Base-by-base conservation (phyloP, 2,797 vertebrate genomes). In the Myotis findleyi region DNA sequence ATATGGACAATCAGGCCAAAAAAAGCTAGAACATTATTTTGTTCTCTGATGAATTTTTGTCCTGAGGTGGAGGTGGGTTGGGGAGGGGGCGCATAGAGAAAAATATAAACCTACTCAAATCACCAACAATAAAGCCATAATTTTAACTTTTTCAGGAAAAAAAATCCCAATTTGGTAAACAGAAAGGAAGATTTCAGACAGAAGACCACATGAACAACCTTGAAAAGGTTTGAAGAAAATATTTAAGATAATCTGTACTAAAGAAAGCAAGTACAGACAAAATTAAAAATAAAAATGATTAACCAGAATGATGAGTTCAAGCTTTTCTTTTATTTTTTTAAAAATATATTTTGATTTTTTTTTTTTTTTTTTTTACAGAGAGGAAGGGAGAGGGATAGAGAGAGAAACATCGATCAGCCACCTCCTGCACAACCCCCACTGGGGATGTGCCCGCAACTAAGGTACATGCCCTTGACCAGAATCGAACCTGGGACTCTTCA, bases 211-310 rank as follows among this genome's bases (percentile, higher is more conserved):
- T 30, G 73, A 95, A 10, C 36, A 64, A 93, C 71, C 36, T 91
- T 83, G 21, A 47, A 49, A n/a, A 83, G 68, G 4, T 12, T 1
- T 59, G 77, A 51, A 88, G 36, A 62, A 95, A 94, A 91, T 79
- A 96, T 76, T 94, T 84, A 91, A 27, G 68, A 89, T 89, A 27
- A 82, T 10, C 27, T 68, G 3, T 86, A n/a, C 55, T 84, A 95
- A 92, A 53, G 53, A 94, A 44, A 73, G 72, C 3, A 77, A 93
- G 41, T 76, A 73, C 71, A 71, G 36, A 7, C 20, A 81, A 77
- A 77, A 77, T 87, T 95, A 33, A 93, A 98, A 91, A 87, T 95
- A 33, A 94, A 98, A 91, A 36, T 80, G 17, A 93, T 92, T 94
- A 72, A 89, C 36, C 72, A 95, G 47, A 69, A 76, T 77, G 87